phyloP scores from a whole-genome alignment of 2,797 vertebrate genomes.

The Synaphobranchus kaupii region DNA sequence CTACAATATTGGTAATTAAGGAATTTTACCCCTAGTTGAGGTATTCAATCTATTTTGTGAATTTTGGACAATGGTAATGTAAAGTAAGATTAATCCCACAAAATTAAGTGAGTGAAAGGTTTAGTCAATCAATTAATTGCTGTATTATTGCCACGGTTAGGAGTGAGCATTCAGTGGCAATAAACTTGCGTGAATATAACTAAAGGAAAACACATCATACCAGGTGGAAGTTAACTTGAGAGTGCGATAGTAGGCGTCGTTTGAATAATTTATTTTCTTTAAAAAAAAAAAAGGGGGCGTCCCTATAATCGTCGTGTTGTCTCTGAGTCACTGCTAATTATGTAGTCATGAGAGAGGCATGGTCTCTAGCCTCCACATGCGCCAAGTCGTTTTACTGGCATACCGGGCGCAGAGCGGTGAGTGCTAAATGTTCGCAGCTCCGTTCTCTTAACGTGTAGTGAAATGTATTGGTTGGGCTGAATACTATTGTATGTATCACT shows the following conservation, averaged over 20 bases:
- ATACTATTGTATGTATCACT: neutral
- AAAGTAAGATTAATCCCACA: neutral
- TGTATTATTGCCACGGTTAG: neutral
- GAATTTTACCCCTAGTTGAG: too few relatives aligned
- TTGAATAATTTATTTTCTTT: too few relatives aligned
- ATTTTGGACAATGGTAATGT: too few relatives aligned
- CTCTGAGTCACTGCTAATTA: accelerated
- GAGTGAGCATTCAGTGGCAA: too few relatives aligned
- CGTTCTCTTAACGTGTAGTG: neutral
- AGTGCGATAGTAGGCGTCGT: too few relatives aligned
- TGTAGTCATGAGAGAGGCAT: neutral
- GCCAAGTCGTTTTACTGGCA: neutral
- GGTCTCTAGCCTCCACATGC: neutral
- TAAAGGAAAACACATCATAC: too few relatives aligned
- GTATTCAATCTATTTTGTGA: too few relatives aligned
- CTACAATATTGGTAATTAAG: too few relatives aligned
- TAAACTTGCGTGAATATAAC: too few relatives aligned
- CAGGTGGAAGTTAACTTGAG: too few relatives aligned
- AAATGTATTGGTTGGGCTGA: neutral
- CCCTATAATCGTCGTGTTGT: neutral
- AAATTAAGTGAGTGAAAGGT: neutral
- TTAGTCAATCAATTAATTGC: neutral
- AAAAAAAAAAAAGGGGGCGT: too few relatives aligned
- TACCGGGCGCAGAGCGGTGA: neutral
- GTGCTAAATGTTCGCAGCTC: neutral